Percentiles rank a stretch among this genome's conserved stretches.
These are phyloP conservation scores for Drosophila mimetica DNA, from an alignment of 2,888 invertebrate species.

Conservation along the genomic window DNA sequence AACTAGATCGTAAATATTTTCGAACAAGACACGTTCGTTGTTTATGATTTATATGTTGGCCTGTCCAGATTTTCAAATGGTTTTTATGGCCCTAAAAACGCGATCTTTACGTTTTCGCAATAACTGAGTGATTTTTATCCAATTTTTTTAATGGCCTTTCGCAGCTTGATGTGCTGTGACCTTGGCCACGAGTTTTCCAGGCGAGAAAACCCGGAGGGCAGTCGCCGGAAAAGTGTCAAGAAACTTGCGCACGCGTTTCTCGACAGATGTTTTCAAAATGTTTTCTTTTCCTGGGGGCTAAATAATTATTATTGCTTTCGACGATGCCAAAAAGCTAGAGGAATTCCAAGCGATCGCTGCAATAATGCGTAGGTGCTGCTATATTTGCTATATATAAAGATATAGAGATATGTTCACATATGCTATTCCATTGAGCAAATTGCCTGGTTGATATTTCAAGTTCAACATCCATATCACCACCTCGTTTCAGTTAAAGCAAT, in stretches of 20 bases:
- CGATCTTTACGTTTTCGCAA: conserved; percentile 31
- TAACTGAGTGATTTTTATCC: conserved; percentile 30
- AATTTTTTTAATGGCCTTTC: conserved; percentile 28
- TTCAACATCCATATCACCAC: conserved; percentile 59
- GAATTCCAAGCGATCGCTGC: conserved; percentile 44
- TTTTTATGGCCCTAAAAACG: conserved; percentile 20
- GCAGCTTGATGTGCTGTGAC: conserved; percentile 26
- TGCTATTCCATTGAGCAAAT: conserved; percentile 63
- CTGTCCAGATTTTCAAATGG: conserved; percentile 25
- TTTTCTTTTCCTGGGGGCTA: conserved; percentile 16
- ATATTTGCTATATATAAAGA: not conserved
- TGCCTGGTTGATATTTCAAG: conserved; percentile 67
- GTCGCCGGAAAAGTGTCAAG: conserved; percentile 52
- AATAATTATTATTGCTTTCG: conserved; percentile 50
- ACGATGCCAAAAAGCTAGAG: conserved; percentile 46
- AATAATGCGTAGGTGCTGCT: conserved; percentile 44
- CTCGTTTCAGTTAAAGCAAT: conserved; percentile 60
- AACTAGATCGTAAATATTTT: conserved; percentile 59
- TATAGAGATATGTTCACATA: conserved; percentile 15
- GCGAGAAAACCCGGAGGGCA: conserved; percentile 6
- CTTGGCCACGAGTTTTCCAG: conserved; percentile 65
- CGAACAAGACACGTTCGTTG: conserved; percentile 42
- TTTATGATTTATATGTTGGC: conserved; percentile 63
- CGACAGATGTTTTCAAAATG: conserved; percentile 59
- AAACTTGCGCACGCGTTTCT: conserved; percentile 47